A percentile compares a stretch with the other conserved stretches of the same genome.
Conservation (phyloP, 1,140 invertebrate genomes). For the Drosophila micromelanica region DNA sequence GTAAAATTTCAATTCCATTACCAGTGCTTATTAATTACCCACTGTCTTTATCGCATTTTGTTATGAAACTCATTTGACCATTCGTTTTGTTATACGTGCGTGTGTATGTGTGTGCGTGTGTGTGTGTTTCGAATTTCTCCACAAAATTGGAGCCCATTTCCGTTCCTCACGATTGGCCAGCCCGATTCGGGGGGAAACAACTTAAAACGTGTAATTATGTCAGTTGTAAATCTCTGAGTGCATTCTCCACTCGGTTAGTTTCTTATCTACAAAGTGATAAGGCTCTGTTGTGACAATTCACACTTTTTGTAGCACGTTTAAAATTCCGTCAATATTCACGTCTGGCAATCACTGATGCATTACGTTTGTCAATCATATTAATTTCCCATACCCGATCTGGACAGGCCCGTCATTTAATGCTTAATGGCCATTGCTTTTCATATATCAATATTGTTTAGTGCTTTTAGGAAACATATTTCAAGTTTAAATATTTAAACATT, state of each 20-base stretch:
- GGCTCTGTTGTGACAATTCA: constrained; percentile 38
- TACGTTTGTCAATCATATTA: neutral
- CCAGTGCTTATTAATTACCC: constrained; percentile 59
- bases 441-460: neutral
- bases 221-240: neutral
- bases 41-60: constrained; percentile 16
- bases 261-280: constrained; percentile 65
- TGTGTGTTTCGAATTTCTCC: constrained; percentile 17
- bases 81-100: constrained; percentile 3
- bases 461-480: no score
- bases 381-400: neutral
- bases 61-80: constrained; percentile 18
- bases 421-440: neutral
- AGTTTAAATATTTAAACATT: no score
- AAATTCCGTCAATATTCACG: constrained; percentile 20
- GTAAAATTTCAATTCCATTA: constrained; percentile 40
- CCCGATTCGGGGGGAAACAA: neutral
- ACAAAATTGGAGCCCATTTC: constrained; percentile 16
- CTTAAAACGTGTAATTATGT: constrained; percentile 3
- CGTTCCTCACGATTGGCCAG: neutral
- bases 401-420: neutral
- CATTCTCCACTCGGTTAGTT: neutral
- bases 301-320: constrained; percentile 55
- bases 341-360: neutral
- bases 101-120: neutral